These are phyloP conservation scores for Perca flavescens DNA, from an alignment of 2,113 vertebrate genomes.

Conservation along the genomic window DNA sequence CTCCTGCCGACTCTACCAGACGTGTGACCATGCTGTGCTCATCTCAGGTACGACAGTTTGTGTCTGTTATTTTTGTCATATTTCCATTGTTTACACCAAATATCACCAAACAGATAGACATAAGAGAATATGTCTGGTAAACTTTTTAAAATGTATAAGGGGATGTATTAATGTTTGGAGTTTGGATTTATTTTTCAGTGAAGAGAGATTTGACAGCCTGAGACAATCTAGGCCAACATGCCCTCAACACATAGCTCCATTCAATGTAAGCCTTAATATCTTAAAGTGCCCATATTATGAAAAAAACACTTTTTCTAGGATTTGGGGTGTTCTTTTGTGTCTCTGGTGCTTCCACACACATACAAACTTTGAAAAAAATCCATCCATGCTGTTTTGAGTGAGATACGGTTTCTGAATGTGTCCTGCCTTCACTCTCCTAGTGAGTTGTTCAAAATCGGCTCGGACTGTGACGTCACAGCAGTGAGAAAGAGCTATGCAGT, in stretches of 20 bases:
- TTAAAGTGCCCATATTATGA: too few relatives aligned
- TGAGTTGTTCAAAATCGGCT: too few relatives aligned
- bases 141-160: not conserved
- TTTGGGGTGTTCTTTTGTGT: too few relatives aligned
- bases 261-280: not conserved
- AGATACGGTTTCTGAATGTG: too few relatives aligned
- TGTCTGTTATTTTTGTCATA: not conserved
- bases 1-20: constrained; percentile 88
- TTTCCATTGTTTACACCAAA: not conserved
- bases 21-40: constrained; percentile 87
- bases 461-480: too few relatives aligned
- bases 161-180: not conserved
- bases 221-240: not conserved
- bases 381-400: too few relatives aligned
- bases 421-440: too few relatives aligned
- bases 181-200: not conserved
- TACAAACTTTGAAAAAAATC: too few relatives aligned
- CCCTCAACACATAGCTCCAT: not conserved
- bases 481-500: too few relatives aligned
- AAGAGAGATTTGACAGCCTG: not conserved
- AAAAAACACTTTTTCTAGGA: too few relatives aligned
- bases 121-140: not conserved
- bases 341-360: too few relatives aligned
- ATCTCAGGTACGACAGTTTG: constrained; percentile 79
- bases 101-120: not conserved